Base-by-base conservation (phyloP, 2,888 invertebrate species). In the Odontocolon sp. region DNA sequence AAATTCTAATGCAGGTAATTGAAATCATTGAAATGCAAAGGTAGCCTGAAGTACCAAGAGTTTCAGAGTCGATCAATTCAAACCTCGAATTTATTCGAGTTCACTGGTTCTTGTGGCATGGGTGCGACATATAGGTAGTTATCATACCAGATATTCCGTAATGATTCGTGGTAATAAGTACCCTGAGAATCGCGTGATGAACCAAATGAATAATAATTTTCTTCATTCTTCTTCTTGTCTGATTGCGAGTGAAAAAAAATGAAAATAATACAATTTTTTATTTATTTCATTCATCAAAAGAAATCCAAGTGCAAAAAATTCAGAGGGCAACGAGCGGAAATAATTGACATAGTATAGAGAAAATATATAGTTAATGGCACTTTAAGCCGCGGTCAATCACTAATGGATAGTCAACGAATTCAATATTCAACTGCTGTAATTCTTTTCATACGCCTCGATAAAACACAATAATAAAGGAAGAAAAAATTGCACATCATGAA, bases 21-120 rank as follows among this genome's bases (percentile, higher is more conserved):
- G 50, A 64, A 64, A 64, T 50, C 36, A 63, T 63, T 63, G 36
- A 63, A 64, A 64, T 64, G 64, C 50, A 64, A 63, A 63, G 38
- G 50, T 14, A 16, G 36, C 33, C 14, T 8, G 21, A 14, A 36
- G 5, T 21, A 47, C 3, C 6, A 33, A 6, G 36, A n/a, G 16
- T 6, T 6, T 23, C 14, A 16, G 3, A n/a, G 14, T 6, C 64
- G 36, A 64, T 36, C 23, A 21, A 36, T 64, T 64, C 33, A 4
- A 50, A 26, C 47, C 23, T 47, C 4, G 23, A 50, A 64, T 64
- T 64, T 50, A 64, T 64, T 38, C 36, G 36, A 23, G 1, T 21
- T 1, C 47, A 16, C 11, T 16, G 50, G 50, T 23, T 36, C 9
- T 4, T 14, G 26, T 26, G 0, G 50, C 5, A 23, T 26, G 23